phyloP scores from a whole-genome alignment of 2,113 vertebrate genomes.

The Syngnathus floridae region DNA sequence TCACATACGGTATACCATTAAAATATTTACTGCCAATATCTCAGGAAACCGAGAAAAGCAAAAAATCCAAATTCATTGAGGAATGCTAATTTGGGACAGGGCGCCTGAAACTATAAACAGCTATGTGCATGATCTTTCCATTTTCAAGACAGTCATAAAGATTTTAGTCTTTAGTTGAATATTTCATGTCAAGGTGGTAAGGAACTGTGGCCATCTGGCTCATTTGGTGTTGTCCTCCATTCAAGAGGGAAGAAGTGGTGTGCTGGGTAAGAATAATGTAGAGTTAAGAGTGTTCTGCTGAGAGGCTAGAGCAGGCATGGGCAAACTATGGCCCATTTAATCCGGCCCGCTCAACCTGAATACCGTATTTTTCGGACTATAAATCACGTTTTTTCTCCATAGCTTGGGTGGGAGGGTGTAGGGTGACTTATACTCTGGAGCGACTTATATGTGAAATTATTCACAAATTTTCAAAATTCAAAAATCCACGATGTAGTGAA shows the following conservation, averaged over 20 bases:
- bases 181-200: conserved; percentile 55
- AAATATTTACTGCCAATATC: neutral
- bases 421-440: no score
- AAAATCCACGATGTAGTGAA: no score
- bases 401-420: no score
- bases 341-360: no score
- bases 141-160: conserved; percentile 65
- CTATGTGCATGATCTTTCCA: conserved; percentile 39
- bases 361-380: no score
- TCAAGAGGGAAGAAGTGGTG: conserved; percentile 20
- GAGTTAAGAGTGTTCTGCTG: conserved; percentile 19
- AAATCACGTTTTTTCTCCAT: no score
- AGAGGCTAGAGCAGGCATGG: conserved; percentile 4
- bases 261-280: conserved; percentile 21
- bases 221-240: conserved; percentile 37
- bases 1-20: neutral
- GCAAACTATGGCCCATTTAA: no score
- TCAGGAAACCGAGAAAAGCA: neutral
- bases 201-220: conserved; percentile 63
- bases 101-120: conserved; percentile 37
- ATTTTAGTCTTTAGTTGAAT: conserved; percentile 59
- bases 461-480: no score
- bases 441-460: no score
- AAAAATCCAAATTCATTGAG: neutral
- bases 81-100: neutral